phyloP scores from a whole-genome alignment of 2,888 invertebrate species.

The Blastobasis adustella region DNA sequence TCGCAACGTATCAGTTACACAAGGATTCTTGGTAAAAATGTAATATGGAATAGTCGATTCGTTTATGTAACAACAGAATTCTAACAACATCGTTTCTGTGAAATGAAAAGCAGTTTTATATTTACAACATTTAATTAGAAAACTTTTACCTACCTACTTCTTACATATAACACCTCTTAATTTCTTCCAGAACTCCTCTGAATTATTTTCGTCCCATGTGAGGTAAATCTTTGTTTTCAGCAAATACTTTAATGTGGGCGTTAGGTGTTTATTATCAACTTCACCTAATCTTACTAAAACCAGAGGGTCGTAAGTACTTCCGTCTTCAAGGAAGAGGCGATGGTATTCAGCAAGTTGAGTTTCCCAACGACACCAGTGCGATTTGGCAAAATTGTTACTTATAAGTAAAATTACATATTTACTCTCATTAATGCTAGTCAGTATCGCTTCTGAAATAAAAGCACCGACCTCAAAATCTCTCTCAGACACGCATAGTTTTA shows the following conservation, averaged over 20 bases:
- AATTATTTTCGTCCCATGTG: slow-evolving; percentile 71
- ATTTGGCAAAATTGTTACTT: slow-evolving; percentile 79
- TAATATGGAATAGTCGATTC: too few species aligned
- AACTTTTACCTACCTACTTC: slow-evolving; percentile 1
- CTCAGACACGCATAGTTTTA: slow-evolving; percentile 81
- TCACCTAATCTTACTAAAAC: slow-evolving; percentile 78
- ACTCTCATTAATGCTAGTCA: slow-evolving; percentile 77
- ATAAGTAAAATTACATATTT: slow-evolving; percentile 79
- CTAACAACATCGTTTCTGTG: too few species aligned
- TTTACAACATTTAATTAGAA: not conserved
- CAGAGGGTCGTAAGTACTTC: slow-evolving; percentile 72
- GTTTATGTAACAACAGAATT: too few species aligned
- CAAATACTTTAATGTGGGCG: slow-evolving; percentile 76
- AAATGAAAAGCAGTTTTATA: not conserved
- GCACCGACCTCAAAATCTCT: slow-evolving; percentile 79
- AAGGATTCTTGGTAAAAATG: not conserved
- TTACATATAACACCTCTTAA: slow-evolving; percentile 43
- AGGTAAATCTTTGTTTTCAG: slow-evolving; percentile 79
- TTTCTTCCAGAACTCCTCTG: slow-evolving; percentile 59
- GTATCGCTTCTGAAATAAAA: slow-evolving; percentile 78
- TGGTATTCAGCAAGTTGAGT: slow-evolving; percentile 80
- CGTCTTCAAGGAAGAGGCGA: slow-evolving; percentile 75
- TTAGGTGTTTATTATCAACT: slow-evolving; percentile 69
- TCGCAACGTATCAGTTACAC: slow-evolving; percentile 22
- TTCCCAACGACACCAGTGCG: slow-evolving; percentile 84